Evolutionary conservation across 2,888 invertebrate species (phyloP).

Genomic region (Camponotus fellah): DNA sequence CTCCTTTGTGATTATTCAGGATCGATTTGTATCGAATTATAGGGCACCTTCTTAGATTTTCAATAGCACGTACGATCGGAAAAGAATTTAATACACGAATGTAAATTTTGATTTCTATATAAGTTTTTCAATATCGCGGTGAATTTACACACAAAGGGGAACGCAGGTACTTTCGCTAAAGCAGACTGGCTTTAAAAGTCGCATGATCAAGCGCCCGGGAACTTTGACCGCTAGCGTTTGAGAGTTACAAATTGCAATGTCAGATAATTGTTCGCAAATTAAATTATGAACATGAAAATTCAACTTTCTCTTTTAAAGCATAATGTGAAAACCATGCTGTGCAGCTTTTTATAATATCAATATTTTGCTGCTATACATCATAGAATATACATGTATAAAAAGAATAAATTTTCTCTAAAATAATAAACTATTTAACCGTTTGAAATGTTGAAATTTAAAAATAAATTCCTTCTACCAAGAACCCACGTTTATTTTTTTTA

Average conservation of each 20-base stretch:
- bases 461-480: not conserved
- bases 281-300: conserved; percentile 28
- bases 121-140: conserved; percentile 56
- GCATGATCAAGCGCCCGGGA: conserved; percentile 62
- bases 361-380: not conserved
- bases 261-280: conserved; percentile 33
- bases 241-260: conserved; percentile 46
- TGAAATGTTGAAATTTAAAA: not conserved
- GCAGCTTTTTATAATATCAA: not conserved
- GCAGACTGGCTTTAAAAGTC: conserved; percentile 60
- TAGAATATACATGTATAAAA: not conserved
- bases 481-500: not conserved
- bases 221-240: conserved; percentile 51
- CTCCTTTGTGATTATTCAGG: conserved; percentile 11
- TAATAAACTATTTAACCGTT: not conserved
- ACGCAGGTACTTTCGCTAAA: conserved; percentile 63
- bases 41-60: conserved; percentile 24
- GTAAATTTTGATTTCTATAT: conserved; percentile 68
- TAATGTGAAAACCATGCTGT: conserved; percentile 4
- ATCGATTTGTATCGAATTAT: conserved; percentile 27
- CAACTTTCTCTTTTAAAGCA: conserved; percentile 7
- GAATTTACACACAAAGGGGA: conserved; percentile 76
- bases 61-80: conserved; percentile 32
- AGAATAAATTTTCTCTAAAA: not conserved
- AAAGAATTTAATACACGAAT: conserved; percentile 54